Base-by-base conservation (phyloP, 2,113 vertebrate genomes). In the Microcebus lehilahytsara region DNA sequence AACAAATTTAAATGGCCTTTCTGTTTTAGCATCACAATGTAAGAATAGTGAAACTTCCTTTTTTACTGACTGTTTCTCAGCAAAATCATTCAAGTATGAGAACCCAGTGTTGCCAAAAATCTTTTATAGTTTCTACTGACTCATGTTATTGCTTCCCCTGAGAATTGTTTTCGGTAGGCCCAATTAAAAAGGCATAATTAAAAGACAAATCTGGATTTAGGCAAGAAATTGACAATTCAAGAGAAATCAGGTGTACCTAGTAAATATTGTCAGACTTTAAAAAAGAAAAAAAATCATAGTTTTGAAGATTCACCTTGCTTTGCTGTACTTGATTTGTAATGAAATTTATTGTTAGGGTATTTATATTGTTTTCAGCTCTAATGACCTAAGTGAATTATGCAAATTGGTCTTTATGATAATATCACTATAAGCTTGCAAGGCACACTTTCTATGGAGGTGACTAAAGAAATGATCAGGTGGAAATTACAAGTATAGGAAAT, bases 381-480 rank as follows among this genome's bases (percentile, higher is more conserved):
- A 91, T 95, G 83, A 91, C 64, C 78, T 94, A 92, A 91, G 60
- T 95, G 93, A 94, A 91, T 94, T 96, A 96, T 95, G 93, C 80
- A 97, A 95, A 87, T 97, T 66, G 77, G 58, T 16, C 37, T 71
- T 11, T 49, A 84, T 91, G 93, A 93, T 91, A 94, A 86, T 74
- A 92, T 95, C 46, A 60, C 37, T 77, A 3, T 64, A 49, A 91
- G 64, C 60, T 69, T 85, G 14, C 37, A 88, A 79, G 89, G 79
- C 93, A 94, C 40, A 46, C 60, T 85, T 79, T 93, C 83, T 85
- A 56, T 84, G 81, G 64, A 67, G 58, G 92, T 79, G 83, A 94
- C 81, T 95, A 86, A 92, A 97, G 93, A 96, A 89, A 96, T 81
- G 79, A 93, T 96, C 96, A 96, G 91, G 96, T 95, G 25, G 79